Conservation (phyloP, 2,113 vertebrate genomes). For the Bujurquina vittata region DNA sequence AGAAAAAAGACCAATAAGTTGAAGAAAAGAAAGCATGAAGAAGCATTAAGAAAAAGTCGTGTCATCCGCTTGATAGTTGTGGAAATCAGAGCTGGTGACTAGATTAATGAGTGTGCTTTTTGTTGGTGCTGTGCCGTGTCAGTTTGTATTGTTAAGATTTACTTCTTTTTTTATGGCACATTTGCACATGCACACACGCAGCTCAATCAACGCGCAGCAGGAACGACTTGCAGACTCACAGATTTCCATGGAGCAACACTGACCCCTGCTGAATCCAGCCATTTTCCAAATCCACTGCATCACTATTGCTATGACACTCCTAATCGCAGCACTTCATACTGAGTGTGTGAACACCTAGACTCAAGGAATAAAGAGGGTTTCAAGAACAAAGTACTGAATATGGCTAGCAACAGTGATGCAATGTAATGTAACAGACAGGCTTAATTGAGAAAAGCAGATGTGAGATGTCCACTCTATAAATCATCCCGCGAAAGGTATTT, state of each 20-base stretch:
- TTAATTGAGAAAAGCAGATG: background rate
- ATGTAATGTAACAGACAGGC: background rate
- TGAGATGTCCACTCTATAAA: background rate
- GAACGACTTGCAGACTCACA: background rate
- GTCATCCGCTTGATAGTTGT: conserved; percentile 11
- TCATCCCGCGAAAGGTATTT: background rate
- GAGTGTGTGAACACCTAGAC: background rate
- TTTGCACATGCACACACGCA: background rate
- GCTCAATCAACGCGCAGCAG: conserved; percentile 3
- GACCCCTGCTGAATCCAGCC: conserved; percentile 65
- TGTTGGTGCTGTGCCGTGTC: conserved; percentile 11
- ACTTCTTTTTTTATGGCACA: conserved; percentile 8
- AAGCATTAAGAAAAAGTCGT: conserved; percentile 21
- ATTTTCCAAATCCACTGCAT: background rate
- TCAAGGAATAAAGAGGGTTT: conserved; percentile 9
- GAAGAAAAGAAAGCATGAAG: conserved; percentile 15
- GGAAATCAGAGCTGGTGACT: conserved; percentile 8
- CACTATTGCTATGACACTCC: background rate
- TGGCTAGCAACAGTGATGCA: background rate
- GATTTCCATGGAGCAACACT: conserved; percentile 67
- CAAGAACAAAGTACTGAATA: conserved; percentile 2
- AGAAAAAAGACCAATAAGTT: conserved; percentile 49
- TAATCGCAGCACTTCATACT: conserved; percentile 9
- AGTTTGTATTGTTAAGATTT: conserved; percentile 29
- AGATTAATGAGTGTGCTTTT: conserved; percentile 10